phyloP scores from a whole-genome alignment of 2,797 vertebrate species.

The Leptatherina wallacei region DNA sequence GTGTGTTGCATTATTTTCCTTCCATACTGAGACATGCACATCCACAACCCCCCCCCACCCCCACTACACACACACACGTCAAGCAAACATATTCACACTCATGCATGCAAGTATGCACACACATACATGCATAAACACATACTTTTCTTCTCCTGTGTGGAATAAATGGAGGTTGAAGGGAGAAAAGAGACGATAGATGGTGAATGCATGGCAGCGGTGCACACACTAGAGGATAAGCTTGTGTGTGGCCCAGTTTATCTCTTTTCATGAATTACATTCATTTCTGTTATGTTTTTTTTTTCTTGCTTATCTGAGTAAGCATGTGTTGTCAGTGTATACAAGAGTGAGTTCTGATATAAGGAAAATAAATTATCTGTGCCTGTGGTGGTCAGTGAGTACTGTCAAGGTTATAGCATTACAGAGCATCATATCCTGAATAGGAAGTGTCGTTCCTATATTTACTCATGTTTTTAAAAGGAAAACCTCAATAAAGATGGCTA shows the following conservation, averaged over 20 bases:
- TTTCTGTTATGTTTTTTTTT: slow-evolving; percentile 77
- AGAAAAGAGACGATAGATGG: slow-evolving; percentile 49
- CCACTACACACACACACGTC: slow-evolving; percentile 13
- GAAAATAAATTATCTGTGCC: slow-evolving; percentile 56
- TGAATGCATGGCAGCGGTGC: slow-evolving; percentile 53
- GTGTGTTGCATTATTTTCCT: slow-evolving; percentile 63
- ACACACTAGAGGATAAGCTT: slow-evolving; percentile 68
- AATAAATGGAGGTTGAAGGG: slow-evolving; percentile 63
- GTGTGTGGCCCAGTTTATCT: slow-evolving; percentile 76
- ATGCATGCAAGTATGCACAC: slow-evolving; percentile 9
- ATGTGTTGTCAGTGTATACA: slow-evolving; percentile 78
- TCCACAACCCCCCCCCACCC: not conserved
- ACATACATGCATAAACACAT: slow-evolving; percentile 21
- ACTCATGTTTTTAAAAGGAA: slow-evolving; percentile 81
- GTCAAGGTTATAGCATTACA: slow-evolving; percentile 69
- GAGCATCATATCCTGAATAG: slow-evolving; percentile 68
- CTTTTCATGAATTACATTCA: slow-evolving; percentile 79
- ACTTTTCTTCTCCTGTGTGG: slow-evolving; percentile 57
- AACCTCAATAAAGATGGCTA: slow-evolving; percentile 83
- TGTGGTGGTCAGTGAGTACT: slow-evolving; percentile 61
- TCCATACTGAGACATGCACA: slow-evolving; percentile 44
- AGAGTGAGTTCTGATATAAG: slow-evolving; percentile 73
- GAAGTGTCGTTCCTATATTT: slow-evolving; percentile 73
- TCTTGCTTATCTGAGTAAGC: slow-evolving; percentile 75
- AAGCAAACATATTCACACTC: slow-evolving; percentile 17